Base-by-base conservation (phyloP, 2,888 invertebrate genomes). In the Rhimphoctona megacephalus region DNA sequence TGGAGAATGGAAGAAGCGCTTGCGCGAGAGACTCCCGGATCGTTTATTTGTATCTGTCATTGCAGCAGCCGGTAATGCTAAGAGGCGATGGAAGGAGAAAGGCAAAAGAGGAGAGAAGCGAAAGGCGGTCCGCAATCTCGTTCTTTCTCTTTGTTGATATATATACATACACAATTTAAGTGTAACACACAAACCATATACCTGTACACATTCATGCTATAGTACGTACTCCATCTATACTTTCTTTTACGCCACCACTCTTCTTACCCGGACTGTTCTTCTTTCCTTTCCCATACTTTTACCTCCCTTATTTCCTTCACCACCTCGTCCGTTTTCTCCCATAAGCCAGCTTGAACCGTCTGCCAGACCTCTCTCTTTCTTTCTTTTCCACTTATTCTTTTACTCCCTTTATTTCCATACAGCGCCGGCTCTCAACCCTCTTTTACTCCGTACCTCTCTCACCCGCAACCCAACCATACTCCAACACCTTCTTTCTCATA, bases 31-130 rank as follows among this genome's bases (percentile, higher is more conserved):
- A 87, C 90, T 90, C 89, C 89, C 83, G 90, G 91, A 92, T 94
- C 94, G 92, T 94, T 94, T 94, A 94, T 94, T 94, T 94, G 93
- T 93, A 94, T 94, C 94, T 94, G 94, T 94, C 94, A 94, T 94
- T 94, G 94, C 93, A 90, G 91, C 90, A 90, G 90, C 88, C 88
- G 89, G 89, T 83, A 66, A 87, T 88, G 87, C 86, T 85, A 89
- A 90, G 89, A 89, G 89, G 88, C 88, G 85, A 83, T 64, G 83
- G 81, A 81, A 78, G 86, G 77, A 83, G 85, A 70, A 46, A 83
- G 77, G 78, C 69, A 49, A 66, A 82, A 80, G 80, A 66, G 74
- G 76, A 79, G 39, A 69, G 52, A 70, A n/a, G 70, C 57, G 74
- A 52, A 74, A 83, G 83, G 85, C 78, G 88, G 61, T 89, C 88